Percentiles rank a stretch among this genome's conserved stretches.
These are phyloP conservation scores for Actias luna DNA, from an alignment of 2,888 invertebrate species.

Conservation along the genomic window DNA sequence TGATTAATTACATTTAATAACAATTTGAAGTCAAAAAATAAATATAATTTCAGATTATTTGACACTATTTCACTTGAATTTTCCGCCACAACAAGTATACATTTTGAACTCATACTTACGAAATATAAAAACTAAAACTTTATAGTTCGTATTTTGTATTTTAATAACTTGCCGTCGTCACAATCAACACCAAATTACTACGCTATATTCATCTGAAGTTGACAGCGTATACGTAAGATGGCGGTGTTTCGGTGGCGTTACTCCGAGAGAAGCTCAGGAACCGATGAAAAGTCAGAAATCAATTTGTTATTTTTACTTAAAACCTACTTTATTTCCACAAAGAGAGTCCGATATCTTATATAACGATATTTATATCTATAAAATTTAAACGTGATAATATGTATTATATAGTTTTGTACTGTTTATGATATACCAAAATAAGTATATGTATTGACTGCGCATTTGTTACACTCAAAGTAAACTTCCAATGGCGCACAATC, in stretches of 20 bases:
- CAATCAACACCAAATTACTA: constrained; percentile 66
- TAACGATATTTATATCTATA: too few relatives aligned
- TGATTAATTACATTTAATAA: constrained; percentile 4
- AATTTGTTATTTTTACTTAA: background rate
- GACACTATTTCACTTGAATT: constrained; percentile 54
- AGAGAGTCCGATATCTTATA: background rate
- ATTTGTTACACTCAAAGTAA: background rate
- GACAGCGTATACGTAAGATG: constrained; percentile 72
- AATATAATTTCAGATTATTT: constrained; percentile 22
- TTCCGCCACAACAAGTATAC: constrained; percentile 59
- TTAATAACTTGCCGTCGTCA: constrained; percentile 52
- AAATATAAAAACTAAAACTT: constrained; percentile 51
- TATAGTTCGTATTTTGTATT: constrained; percentile 55
- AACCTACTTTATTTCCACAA: background rate
- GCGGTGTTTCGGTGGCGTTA: constrained; percentile 39
- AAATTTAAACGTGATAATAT: background rate
- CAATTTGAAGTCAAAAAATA: constrained; percentile 24
- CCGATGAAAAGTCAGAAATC: background rate
- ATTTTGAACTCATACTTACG: constrained; percentile 63
- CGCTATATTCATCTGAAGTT: constrained; percentile 63
- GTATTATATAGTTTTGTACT: background rate
- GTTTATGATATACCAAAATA: background rate
- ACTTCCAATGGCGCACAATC: constrained; percentile 16
- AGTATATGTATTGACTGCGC: constrained; percentile 31
- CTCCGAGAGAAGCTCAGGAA: constrained; percentile 10